Base-by-base conservation (phyloP, 2,797 vertebrate genomes). In the Artibeus jamaicensis region DNA sequence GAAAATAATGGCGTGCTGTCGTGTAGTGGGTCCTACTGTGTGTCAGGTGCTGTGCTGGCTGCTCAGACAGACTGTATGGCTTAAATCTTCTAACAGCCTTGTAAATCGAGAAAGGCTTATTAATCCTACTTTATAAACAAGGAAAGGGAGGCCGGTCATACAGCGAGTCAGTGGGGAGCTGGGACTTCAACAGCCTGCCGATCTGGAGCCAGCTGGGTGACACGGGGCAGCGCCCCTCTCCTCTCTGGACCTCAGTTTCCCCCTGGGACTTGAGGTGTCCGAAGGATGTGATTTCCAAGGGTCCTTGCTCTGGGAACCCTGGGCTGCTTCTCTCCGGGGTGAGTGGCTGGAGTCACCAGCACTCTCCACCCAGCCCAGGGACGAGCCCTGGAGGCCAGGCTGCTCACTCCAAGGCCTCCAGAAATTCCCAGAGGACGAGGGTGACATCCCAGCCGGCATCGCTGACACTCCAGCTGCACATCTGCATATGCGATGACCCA, bases 401-500 rank as follows among this genome's bases (percentile, higher is more conserved):
- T 50, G 89, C 19, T 59, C 29, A 24, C 12, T 86, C 48, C 24
- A 24, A 9, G 2, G n/a, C 4, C 26, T 50, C 19, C 29, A 9
- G 32, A 42, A 32, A 46, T 83, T 59, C 83, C 42, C 29, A 96
- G 96, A 88, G 96, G 98, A 97, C 97, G 98, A 98, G 96, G 96
- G 98, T 98, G 98, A 99, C 98, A 98, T 98, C 98, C 98, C 46
- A 91, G 98, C 97, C 98, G 98, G 99, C 98, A 98, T 95, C 1
- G 95, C 97, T 93, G 98, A 98, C 98, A 98, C 98, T 98, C 98
- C 99, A 99, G 99, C 99, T 99, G 99, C 98, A 98, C 97, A 99
- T 99, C 99, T 99, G 98, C 99, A 99, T 99, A 99, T 98, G 99
- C 98, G 98, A 99, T 99, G 99, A 99, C 99, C 99, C 98, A 99